Percentiles rank a stretch among this genome's conserved stretches.
Conservation (phyloP, 2,113 vertebrate species). For the Ibidorhyncha struthersii region DNA sequence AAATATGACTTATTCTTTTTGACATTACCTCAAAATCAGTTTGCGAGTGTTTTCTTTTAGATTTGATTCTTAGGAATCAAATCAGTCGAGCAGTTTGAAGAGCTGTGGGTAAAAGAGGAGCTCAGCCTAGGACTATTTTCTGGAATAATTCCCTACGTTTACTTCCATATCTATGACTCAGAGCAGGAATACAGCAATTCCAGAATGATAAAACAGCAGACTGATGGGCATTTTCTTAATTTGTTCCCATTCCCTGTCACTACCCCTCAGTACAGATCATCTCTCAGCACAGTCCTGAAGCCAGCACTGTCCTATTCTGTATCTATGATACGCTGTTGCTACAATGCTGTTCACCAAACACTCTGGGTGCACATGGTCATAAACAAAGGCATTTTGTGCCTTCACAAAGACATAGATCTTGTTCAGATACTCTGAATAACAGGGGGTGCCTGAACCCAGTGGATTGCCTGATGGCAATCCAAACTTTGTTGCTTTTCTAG, state of each 20-base stretch:
- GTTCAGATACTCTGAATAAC: not conserved
- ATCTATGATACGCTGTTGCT: not conserved
- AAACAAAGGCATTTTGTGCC: not conserved
- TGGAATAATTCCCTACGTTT: not conserved
- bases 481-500: not conserved
- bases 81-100: not conserved
- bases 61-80: not conserved
- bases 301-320: not conserved
- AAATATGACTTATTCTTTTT: not conserved
- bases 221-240: not conserved
- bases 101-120: not conserved
- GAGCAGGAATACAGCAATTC: not conserved
- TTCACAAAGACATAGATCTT: not conserved
- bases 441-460: not conserved
- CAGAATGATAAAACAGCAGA: not conserved
- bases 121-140: not conserved
- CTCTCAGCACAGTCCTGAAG: not conserved
- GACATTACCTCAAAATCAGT: not conserved
- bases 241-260: not conserved
- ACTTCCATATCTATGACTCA: not conserved
- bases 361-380: not conserved
- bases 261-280: not conserved
- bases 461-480: not conserved
- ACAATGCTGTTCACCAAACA: not conserved
- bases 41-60: not conserved